phyloP scores from a whole-genome alignment of 2,888 invertebrate species.

The Lycaena phlaeas region DNA sequence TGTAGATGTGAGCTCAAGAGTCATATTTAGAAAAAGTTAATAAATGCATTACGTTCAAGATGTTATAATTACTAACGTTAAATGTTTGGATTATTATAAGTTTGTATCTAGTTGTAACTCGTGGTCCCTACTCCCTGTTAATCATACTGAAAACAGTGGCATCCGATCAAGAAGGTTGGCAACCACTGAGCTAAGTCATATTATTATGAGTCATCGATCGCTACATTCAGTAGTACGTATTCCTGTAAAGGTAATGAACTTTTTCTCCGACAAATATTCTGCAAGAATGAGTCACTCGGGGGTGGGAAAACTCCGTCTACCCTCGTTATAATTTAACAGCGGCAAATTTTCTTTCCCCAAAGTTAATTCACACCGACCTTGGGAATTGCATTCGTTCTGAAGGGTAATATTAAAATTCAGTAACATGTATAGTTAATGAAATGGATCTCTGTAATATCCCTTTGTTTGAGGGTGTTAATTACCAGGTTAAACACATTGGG shows the following conservation, averaged over 20 bases:
- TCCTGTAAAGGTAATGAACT: conserved; percentile 2
- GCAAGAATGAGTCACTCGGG: conserved; percentile 21
- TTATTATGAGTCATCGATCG: neutral
- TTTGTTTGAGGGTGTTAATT: too few relatives aligned
- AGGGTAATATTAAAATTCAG: conserved; percentile 5
- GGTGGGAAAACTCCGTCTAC: conserved; percentile 17
- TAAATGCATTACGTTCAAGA: too few relatives aligned
- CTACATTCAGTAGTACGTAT: neutral
- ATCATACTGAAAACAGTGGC: too few relatives aligned
- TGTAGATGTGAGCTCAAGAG: too few relatives aligned
- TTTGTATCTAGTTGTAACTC: too few relatives aligned
- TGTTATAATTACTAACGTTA: too few relatives aligned
- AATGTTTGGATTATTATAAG: too few relatives aligned
- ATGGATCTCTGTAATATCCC: neutral
- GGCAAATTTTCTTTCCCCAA: conserved; percentile 14
- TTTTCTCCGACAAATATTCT: conserved; percentile 3
- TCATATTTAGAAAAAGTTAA: too few relatives aligned
- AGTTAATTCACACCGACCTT: conserved; percentile 21
- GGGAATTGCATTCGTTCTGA: conserved; percentile 18
- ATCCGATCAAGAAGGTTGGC: too few relatives aligned
- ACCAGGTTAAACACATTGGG: too few relatives aligned
- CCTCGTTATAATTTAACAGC: conserved; percentile 18
- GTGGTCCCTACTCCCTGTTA: too few relatives aligned
- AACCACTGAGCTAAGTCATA: too few relatives aligned
- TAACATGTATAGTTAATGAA: neutral